These are phyloP conservation scores for Latrodectus hesperus DNA, from an alignment of 2,888 invertebrate species.

Conservation along the genomic window DNA sequence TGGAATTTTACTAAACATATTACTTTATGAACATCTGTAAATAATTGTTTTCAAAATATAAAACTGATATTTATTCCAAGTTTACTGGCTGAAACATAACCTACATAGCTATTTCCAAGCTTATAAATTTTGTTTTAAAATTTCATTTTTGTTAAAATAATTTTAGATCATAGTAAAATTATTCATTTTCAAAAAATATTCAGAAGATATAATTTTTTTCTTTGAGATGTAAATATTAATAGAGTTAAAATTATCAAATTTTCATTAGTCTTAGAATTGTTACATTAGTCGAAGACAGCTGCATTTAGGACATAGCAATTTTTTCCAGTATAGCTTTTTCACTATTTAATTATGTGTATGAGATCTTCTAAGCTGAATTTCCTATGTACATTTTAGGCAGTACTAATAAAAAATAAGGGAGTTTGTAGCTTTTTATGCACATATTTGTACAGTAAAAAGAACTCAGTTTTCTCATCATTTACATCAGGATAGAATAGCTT, in stretches of 20 bases:
- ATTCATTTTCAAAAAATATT: too few relatives aligned
- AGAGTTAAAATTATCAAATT: conserved; percentile 57
- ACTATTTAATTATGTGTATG: conserved; percentile 47
- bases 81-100: too few relatives aligned
- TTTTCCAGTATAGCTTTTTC: conserved; percentile 63
- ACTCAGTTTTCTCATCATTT: neutral
- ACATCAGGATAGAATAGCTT: too few relatives aligned
- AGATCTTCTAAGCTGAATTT: conserved; percentile 20
- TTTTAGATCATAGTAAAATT: too few relatives aligned
- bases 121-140: too few relatives aligned
- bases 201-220: conserved; percentile 4
- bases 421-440: neutral
- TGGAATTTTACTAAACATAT: too few relatives aligned
- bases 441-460: conserved; percentile 8
- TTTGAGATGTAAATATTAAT: conserved; percentile 57
- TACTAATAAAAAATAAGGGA: conserved; percentile 15
- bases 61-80: too few relatives aligned
- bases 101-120: too few relatives aligned
- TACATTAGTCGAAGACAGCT: conserved; percentile 51
- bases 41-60: too few relatives aligned
- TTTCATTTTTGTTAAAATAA: too few relatives aligned
- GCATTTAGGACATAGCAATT: conserved; percentile 62
- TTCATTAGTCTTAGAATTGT: conserved; percentile 48
- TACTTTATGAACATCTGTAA: too few relatives aligned
- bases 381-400: conserved; percentile 24